A percentile compares a stretch with the other conserved stretches of the same genome.
Evolutionary conservation across 2,797 vertebrate species (phyloP).

Genomic region (Melanotaenia pygmaea): DNA sequence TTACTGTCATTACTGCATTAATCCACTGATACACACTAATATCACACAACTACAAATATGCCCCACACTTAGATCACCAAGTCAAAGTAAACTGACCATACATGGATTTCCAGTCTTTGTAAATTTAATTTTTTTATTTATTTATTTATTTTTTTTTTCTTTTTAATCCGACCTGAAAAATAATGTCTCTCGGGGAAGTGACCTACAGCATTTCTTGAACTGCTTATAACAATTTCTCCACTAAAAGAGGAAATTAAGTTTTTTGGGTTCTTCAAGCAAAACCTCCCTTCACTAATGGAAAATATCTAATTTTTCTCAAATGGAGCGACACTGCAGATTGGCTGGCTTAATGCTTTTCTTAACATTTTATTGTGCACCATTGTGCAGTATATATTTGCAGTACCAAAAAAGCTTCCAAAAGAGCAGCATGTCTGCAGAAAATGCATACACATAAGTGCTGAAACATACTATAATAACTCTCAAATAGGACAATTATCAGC

Average conservation of each 20-base stretch:
- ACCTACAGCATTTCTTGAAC: constrained; percentile 30
- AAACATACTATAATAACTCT: constrained; percentile 21
- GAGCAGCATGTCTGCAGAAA: background rate
- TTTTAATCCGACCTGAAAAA: constrained; percentile 23
- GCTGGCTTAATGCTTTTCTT: constrained; percentile 19
- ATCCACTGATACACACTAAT: background rate
- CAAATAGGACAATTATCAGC: constrained; percentile 66
- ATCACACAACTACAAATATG: background rate
- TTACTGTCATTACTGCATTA: background rate
- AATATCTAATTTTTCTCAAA: constrained; percentile 30
- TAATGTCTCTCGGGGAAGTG: constrained; percentile 22
- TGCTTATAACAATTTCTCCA: constrained; percentile 30
- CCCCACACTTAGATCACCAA: background rate
- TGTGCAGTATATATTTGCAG: background rate
- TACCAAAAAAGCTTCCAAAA: constrained; percentile 4
- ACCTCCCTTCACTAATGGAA: constrained; percentile 38
- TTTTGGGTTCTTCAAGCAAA: constrained; percentile 40
- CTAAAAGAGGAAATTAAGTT: constrained; percentile 35
- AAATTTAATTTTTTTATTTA: background rate
- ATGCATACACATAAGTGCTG: constrained; percentile 4
- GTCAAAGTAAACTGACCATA: background rate
- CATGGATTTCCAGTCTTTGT: constrained; percentile 1
- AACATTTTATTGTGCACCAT: constrained; percentile 15
- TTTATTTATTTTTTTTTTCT: background rate
- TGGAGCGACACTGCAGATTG: constrained; percentile 18